Evolutionary conservation across 2,113 vertebrate genomes (phyloP).

Genomic region (Typhlomys cinereus): DNA sequence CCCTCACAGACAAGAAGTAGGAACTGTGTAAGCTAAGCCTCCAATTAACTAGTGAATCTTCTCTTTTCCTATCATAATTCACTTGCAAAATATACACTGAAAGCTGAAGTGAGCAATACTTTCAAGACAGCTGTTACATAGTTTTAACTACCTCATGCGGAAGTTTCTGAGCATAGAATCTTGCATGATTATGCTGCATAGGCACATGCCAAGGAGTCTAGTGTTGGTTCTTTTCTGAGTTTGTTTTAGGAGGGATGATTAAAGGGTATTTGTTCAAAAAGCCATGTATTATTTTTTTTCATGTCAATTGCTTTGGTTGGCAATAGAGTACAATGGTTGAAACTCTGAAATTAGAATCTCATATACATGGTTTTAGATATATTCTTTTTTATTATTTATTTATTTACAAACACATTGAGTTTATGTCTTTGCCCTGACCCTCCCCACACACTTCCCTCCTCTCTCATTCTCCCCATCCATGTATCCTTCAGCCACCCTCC

Average conservation of each 20-base stretch:
- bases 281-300: neutral
- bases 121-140: neutral
- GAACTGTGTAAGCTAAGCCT: neutral
- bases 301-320: neutral
- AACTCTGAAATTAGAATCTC: neutral
- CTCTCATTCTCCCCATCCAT: too few relatives aligned
- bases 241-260: neutral
- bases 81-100: neutral
- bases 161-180: neutral
- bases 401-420: too few relatives aligned
- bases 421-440: too few relatives aligned
- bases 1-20: neutral
- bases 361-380: neutral
- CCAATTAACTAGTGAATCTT: neutral
- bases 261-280: neutral
- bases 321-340: neutral
- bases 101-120: neutral
- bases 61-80: neutral
- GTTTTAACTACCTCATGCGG: neutral
- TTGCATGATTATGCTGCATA: accelerated
- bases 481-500: too few relatives aligned
- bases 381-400: too few relatives aligned
- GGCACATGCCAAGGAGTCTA: accelerated
- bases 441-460: too few relatives aligned
- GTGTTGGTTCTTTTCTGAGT: neutral